Evolutionary conservation across 1,140 invertebrate species (phyloP).

Genomic region (Galleria mellonella): DNA sequence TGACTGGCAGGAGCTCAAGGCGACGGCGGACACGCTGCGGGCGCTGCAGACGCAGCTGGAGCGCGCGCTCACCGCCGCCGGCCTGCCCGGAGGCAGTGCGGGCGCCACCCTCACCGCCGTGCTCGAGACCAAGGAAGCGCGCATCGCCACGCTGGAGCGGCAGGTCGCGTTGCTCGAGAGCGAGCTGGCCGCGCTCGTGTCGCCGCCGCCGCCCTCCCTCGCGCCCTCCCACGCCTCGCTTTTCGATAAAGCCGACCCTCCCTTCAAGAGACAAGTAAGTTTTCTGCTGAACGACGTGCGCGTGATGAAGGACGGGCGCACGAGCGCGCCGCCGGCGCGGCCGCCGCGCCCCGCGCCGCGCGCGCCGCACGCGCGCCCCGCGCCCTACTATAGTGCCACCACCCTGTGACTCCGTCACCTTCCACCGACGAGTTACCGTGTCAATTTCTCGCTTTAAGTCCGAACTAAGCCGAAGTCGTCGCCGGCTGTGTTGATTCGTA

Average conservation of each 20-base stretch:
- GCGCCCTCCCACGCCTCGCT: conserved; percentile 74
- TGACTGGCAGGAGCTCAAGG: conserved; percentile 84
- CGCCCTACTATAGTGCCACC: conserved; percentile 55
- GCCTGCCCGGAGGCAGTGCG: conserved; percentile 77
- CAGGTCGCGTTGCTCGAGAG: conserved; percentile 84
- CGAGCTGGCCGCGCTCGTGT: conserved; percentile 79
- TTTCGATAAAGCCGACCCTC: conserved; percentile 79
- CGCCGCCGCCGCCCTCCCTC: conserved; percentile 71
- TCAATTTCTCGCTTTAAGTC: conserved; percentile 65
- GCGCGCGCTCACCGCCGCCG: conserved; percentile 79
- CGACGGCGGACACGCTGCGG: conserved; percentile 86
- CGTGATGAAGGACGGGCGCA: conserved; percentile 81
- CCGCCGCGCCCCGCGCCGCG: conserved; percentile 27
- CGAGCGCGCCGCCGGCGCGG: conserved; percentile 44
- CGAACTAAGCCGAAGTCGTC: conserved; percentile 48
- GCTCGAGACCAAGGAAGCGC: conserved; percentile 88
- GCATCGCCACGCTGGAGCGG: conserved; percentile 89
- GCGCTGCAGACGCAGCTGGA: conserved; percentile 85
- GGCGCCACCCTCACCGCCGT: conserved; percentile 84
- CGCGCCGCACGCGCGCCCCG: conserved; percentile 16
- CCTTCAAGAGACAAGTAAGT: conserved; percentile 88
- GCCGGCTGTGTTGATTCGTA: conserved; percentile 52
- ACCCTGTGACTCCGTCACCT: conserved; percentile 51
- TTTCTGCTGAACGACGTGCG: conserved; percentile 84
- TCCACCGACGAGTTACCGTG: conserved; percentile 40